Evolutionary conservation across 2,888 invertebrate genomes (phyloP).

Genomic region (Nomada lathburiana): DNA sequence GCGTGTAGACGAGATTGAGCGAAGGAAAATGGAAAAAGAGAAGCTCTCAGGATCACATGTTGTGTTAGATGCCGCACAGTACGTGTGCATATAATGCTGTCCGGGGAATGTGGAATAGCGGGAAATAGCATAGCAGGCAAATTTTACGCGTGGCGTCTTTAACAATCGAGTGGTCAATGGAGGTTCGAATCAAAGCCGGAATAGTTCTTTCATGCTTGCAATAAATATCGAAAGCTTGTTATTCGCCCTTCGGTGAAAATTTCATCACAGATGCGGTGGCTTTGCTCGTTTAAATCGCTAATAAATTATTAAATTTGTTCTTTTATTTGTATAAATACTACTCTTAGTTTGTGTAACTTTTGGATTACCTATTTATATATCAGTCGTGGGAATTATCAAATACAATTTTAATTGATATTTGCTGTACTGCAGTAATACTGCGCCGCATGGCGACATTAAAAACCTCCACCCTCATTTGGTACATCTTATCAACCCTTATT

Average conservation of each 20-base stretch:
- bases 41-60: background rate
- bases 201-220: background rate
- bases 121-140: conserved; percentile 20
- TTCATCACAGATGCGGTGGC: background rate
- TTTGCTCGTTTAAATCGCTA: background rate
- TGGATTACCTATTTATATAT: too few species aligned
- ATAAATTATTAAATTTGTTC: conserved; percentile 18
- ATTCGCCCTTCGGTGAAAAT: background rate
- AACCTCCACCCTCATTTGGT: too few species aligned
- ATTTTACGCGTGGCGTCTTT: conserved; percentile 39
- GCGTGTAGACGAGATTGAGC: background rate
- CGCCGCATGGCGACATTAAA: too few species aligned
- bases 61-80: background rate
- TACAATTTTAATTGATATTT: too few species aligned
- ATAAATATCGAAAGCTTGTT: too few species aligned
- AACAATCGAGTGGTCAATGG: background rate
- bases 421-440: too few species aligned
- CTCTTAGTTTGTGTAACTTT: too few species aligned
- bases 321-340: background rate
- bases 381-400: too few species aligned
- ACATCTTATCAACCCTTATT: too few species aligned
- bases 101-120: background rate
- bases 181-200: background rate
- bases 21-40: background rate
- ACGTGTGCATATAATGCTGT: too few species aligned